Percentiles rank a stretch among this genome's conserved stretches.
phyloP scores from a whole-genome alignment of 2,888 invertebrate genomes.

The Hetaerina titia region DNA sequence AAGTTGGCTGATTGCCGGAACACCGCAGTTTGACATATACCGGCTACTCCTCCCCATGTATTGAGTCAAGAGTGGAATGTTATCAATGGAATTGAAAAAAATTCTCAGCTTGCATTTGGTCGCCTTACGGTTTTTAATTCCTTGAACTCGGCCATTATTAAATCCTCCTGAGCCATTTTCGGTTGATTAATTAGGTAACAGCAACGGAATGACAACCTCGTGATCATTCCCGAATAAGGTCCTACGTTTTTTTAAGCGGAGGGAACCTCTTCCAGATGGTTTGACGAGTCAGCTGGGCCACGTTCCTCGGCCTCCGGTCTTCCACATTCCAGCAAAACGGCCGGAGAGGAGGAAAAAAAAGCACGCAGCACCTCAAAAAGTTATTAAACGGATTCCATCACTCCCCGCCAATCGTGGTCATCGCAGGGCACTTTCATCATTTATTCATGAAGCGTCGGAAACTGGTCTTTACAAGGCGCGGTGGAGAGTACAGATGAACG shows the following conservation, averaged over 20 bases:
- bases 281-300: neutral
- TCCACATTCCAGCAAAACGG: neutral
- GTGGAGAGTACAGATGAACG: neutral
- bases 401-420: neutral
- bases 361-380: neutral
- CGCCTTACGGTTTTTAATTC: neutral
- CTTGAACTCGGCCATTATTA: neutral
- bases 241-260: neutral
- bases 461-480: neutral
- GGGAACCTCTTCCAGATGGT: neutral
- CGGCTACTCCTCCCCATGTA: no score
- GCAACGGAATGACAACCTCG: neutral
- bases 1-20: no score
- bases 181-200: neutral
- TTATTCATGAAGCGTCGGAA: neutral
- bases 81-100: no score
- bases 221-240: neutral
- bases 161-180: neutral
- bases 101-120: no score
- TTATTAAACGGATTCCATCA: neutral
- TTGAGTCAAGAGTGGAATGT: no score
- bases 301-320: slow-evolving; percentile 4
- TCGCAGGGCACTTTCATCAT: neutral
- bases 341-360: neutral
- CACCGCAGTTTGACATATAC: no score